Evolutionary conservation across 2,888 invertebrate genomes (phyloP).

Genomic region (Eurytoma californica): DNA sequence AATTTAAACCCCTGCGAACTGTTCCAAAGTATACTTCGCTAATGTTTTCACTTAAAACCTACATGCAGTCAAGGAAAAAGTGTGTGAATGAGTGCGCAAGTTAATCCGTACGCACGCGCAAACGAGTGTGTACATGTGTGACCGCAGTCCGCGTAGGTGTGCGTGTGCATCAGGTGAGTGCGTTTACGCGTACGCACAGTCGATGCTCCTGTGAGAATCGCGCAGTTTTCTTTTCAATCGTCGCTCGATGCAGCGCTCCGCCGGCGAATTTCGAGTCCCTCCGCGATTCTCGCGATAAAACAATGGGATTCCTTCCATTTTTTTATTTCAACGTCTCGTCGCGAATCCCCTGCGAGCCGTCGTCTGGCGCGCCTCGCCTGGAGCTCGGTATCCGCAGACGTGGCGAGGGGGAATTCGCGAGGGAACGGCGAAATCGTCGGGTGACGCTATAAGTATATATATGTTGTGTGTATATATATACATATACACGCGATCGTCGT

Average conservation of each 20-base stretch:
- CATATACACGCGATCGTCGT: slow-evolving; percentile 28
- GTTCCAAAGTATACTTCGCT: slow-evolving; percentile 65
- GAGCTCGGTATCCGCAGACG: background rate
- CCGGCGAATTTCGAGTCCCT: too few species aligned
- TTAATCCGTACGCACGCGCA: too few species aligned
- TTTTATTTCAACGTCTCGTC: slow-evolving; percentile 10
- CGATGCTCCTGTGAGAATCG: slow-evolving; percentile 56
- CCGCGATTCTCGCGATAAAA: background rate
- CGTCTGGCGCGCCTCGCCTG: background rate
- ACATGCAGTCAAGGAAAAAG: slow-evolving; percentile 24
- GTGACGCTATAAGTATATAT: background rate
- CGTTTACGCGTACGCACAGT: slow-evolving; percentile 33
- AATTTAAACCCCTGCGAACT: slow-evolving; percentile 56
- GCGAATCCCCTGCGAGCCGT: slow-evolving; percentile 3
- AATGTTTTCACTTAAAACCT: slow-evolving; percentile 54
- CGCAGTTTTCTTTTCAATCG: slow-evolving; percentile 31
- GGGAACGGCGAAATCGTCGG: slow-evolving; percentile 9
- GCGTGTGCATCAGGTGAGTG: too few species aligned
- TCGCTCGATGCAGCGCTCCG: background rate
- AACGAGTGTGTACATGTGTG: too few species aligned
- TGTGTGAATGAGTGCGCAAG: background rate
- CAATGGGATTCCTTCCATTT: background rate
- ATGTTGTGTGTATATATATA: too few species aligned
- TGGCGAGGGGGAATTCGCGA: slow-evolving; percentile 3
- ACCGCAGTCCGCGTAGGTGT: too few species aligned